Base-by-base conservation (phyloP, 2,888 invertebrate genomes). In the Scaptomyza polygonia region DNA sequence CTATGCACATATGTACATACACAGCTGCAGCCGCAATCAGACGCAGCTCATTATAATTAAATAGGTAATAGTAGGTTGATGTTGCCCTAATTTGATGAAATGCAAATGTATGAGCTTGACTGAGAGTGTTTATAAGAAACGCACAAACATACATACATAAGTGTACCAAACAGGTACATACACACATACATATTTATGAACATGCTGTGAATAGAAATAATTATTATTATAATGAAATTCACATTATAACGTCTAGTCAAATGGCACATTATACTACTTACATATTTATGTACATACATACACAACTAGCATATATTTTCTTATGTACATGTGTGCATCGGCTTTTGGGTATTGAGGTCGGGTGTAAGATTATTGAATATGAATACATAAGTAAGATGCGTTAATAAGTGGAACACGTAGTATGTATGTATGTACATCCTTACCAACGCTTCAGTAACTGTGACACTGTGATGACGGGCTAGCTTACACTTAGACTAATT, bases 1-100 rank as follows among this genome's bases (percentile, higher is more conserved):
- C 39, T 14, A 16, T 16, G 8, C 9, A 48, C 42, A 48, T 21
- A 21, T 8, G 18, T 49, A 25, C 5, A 36, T 29, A 36, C 42
- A 61, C 49, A 58, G 67, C 54, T 67, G 63, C 71, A 75, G 47
- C 45, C 52, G 69, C 63, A 75, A 62, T 67, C 59, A 72, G 79
- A 77, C 67, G 55, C 67, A 84, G 86, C 83, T 83, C 83, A 83
- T 83, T 83, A 83, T 86, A 84, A 86, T 83, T 86, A 84, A 84
- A 86, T 79, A 77, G 79, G 79, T 77, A 72, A 72, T 78, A 66
- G 74, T 78, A 66, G 74, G 65, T 67, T 80, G 85, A 78, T 69
- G 69, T 58, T 81, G 80, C 66, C 78, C 86, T 81, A 86, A 84
- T 86, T 82, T 86, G 75, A 61, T 47, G 53, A 51, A 63, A 65